These are phyloP conservation scores for Polypterus bichir DNA, from an alignment of 2,113 vertebrate species.

Conservation along the genomic window DNA sequence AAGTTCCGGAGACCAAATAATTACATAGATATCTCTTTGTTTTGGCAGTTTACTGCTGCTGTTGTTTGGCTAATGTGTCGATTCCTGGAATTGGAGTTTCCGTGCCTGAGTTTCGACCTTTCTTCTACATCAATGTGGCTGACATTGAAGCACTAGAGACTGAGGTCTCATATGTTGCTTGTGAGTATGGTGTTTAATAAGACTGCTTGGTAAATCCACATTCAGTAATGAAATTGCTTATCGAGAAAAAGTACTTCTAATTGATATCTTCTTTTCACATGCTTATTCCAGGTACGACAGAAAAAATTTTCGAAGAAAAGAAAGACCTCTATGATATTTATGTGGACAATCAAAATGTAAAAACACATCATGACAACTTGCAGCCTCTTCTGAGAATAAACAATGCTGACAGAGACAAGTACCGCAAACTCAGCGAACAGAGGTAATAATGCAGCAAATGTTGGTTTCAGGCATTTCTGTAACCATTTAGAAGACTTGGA, in stretches of 20 bases:
- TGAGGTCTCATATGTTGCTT: slow-evolving; percentile 88
- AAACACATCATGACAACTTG: slow-evolving; percentile 72
- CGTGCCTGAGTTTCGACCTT: slow-evolving; percentile 83
- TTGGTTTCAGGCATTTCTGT: too few species aligned
- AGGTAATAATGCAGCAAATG: slow-evolving; percentile 46
- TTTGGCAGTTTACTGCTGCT: slow-evolving; percentile 87
- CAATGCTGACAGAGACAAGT: slow-evolving; percentile 80
- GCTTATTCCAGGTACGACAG: slow-evolving; percentile 71
- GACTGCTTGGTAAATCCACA: too few species aligned
- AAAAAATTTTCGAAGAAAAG: slow-evolving; percentile 97
- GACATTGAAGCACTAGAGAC: slow-evolving; percentile 83
- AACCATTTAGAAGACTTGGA: too few species aligned
- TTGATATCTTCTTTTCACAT: background rate
- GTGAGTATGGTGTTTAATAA: slow-evolving; percentile 56
- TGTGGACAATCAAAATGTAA: slow-evolving; percentile 96
- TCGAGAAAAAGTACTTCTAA: background rate
- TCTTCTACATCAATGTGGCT: slow-evolving; percentile 92
- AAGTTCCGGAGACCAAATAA: too few species aligned
- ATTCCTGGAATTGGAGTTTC: slow-evolving; percentile 75
- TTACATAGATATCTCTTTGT: background rate
- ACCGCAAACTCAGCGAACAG: slow-evolving; percentile 85
- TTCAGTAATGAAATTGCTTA: background rate
- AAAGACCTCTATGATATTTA: slow-evolving; percentile 87
- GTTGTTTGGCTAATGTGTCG: slow-evolving; percentile 87
- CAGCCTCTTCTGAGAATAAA: slow-evolving; percentile 81